phyloP scores from a whole-genome alignment of 2,797 vertebrate genomes.

The Rhinogobio ventralis region DNA sequence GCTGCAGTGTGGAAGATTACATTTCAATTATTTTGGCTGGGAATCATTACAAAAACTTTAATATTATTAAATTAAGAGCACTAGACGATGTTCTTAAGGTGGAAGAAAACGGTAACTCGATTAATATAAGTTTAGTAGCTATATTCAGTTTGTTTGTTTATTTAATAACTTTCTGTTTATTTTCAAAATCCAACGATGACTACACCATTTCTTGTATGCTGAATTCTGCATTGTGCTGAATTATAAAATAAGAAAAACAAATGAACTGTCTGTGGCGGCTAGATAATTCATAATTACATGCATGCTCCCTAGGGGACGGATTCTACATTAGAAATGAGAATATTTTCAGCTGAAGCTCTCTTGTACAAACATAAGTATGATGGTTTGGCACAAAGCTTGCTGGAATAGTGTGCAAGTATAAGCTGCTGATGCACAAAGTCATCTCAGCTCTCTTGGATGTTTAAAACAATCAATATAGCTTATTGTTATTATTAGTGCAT shows the following conservation, averaged over 20 bases:
- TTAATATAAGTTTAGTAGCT: neutral
- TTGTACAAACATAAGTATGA: slow-evolving; percentile 70
- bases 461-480: neutral
- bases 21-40: neutral
- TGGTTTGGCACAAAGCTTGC: slow-evolving; percentile 62
- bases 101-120: neutral
- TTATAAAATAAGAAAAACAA: slow-evolving; percentile 30
- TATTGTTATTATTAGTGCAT: neutral
- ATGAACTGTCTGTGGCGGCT: slow-evolving; percentile 13
- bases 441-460: neutral
- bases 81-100: neutral
- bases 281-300: slow-evolving; percentile 69
- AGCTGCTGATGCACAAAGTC: neutral
- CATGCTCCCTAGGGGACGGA: slow-evolving; percentile 64
- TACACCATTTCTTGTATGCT: neutral
- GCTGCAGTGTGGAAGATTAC: neutral
- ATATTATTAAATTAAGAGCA: neutral
- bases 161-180: neutral
- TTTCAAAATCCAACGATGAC: neutral
- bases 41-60: neutral
- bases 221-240: neutral
- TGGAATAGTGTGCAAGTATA: slow-evolving; percentile 43
- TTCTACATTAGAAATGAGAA: slow-evolving; percentile 69
- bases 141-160: neutral
- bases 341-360: slow-evolving; percentile 64